phyloP scores from a whole-genome alignment of 1,140 invertebrate species.

The Arctopsyche grandis region DNA sequence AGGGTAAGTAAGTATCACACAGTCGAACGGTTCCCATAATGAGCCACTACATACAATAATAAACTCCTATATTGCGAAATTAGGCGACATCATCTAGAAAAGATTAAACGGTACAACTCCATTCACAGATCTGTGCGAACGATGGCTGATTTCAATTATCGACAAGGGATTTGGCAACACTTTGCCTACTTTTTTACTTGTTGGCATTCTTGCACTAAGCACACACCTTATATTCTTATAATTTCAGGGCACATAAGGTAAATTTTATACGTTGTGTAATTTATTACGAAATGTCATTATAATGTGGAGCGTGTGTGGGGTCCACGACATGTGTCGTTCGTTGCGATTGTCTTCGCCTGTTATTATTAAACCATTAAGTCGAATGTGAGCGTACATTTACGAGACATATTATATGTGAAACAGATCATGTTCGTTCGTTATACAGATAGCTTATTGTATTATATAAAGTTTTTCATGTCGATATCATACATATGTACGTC shows the following conservation, averaged over 20 bases:
- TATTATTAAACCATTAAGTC: constrained; percentile 23
- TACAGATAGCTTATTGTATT: too few relatives aligned
- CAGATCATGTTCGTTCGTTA: background rate
- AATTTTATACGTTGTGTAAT: too few relatives aligned
- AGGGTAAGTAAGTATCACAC: background rate
- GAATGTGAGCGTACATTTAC: background rate
- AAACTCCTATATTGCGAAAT: background rate
- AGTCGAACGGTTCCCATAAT: background rate
- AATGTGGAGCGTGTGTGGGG: background rate
- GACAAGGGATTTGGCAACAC: constrained; percentile 1
- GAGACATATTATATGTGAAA: background rate
- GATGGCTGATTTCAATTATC: constrained; percentile 18
- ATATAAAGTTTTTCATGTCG: too few relatives aligned
- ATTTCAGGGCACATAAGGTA: too few relatives aligned
- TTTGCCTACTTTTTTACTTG: too few relatives aligned
- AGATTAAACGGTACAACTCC: background rate
- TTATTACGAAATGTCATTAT: too few relatives aligned
- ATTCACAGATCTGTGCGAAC: background rate
- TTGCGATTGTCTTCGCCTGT: constrained; percentile 10
- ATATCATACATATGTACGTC: too few relatives aligned
- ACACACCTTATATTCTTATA: too few relatives aligned
- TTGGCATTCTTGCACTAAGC: too few relatives aligned
- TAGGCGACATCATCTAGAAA: background rate
- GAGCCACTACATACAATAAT: background rate
- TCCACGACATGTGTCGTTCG: constrained; percentile 2